These are phyloP conservation scores for Epinephelus fuscoguttatus DNA, from an alignment of 2,113 vertebrate species.

Conservation along the genomic window DNA sequence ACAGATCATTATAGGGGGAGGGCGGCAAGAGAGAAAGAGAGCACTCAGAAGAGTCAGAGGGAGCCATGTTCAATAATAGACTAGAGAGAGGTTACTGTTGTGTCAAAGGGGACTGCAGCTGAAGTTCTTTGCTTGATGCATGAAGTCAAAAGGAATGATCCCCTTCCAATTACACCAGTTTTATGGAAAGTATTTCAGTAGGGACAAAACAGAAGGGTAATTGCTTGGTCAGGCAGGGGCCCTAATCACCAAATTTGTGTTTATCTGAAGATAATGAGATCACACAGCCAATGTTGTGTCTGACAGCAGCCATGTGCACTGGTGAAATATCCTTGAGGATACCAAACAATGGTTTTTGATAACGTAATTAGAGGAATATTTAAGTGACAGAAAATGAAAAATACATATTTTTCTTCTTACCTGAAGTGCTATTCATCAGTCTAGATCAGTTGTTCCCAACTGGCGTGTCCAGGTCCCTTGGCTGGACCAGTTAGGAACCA, in stretches of 20 bases:
- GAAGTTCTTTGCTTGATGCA: conserved; percentile 12
- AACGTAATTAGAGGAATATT: neutral
- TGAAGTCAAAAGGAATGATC: conserved; percentile 24
- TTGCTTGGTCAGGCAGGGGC: neutral
- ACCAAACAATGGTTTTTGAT: neutral
- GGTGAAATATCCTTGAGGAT: neutral
- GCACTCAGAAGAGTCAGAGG: conserved; percentile 51
- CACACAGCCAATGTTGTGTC: conserved; percentile 57
- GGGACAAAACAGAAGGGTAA: neutral
- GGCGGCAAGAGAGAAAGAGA: conserved; percentile 39
- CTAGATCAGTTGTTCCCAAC: too few species aligned
- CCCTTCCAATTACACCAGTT: conserved; percentile 4
- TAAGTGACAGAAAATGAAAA: too few species aligned
- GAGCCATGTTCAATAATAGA: conserved; percentile 57
- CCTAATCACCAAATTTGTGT: conserved; percentile 21
- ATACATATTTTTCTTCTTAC: too few species aligned
- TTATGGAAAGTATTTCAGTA: conserved; percentile 9
- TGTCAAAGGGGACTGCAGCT: conserved; percentile 28
- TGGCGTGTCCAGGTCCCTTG: too few species aligned
- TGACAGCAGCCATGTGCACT: neutral
- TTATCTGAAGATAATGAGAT: conserved; percentile 39
- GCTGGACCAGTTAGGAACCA: too few species aligned
- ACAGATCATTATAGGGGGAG: conserved; percentile 70
- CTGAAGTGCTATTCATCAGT: too few species aligned
- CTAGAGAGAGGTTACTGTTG: conserved; percentile 24